phyloP scores from a whole-genome alignment of 2,113 vertebrate species.

The Cnemophilus loriae region DNA sequence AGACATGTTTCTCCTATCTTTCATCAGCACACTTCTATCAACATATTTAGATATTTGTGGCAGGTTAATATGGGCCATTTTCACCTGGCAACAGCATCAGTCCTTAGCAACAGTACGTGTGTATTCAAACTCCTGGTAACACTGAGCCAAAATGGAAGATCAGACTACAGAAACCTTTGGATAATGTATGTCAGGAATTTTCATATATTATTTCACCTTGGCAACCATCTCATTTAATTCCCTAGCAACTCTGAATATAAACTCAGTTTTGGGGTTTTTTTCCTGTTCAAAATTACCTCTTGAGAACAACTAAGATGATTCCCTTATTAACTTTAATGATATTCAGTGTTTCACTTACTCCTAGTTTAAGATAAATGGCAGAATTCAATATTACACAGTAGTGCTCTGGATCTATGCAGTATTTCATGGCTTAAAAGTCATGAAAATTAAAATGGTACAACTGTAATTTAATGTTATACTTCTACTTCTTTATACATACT shows the following conservation, averaged over 20 bases:
- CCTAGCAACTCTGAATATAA: slow-evolving; percentile 39
- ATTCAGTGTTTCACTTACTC: background rate
- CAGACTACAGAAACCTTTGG: slow-evolving; percentile 20
- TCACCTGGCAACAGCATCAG: slow-evolving; percentile 28
- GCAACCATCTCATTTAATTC: slow-evolving; percentile 35
- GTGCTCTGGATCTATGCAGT: background rate
- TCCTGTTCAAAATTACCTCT: background rate
- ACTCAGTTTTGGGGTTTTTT: background rate
- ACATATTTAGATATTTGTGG: slow-evolving; percentile 32
- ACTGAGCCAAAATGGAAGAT: slow-evolving; percentile 45
- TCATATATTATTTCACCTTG: slow-evolving; percentile 38
- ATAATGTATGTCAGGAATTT: slow-evolving; percentile 11
- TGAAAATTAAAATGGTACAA: background rate
- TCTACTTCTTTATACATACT: background rate
- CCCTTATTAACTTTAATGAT: background rate
- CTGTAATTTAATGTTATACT: background rate
- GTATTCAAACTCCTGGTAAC: background rate
- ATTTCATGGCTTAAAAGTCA: background rate
- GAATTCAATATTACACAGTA: background rate
- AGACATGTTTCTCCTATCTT: slow-evolving; percentile 3
- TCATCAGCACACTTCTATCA: background rate
- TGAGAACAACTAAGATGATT: background rate
- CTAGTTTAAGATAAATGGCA: background rate
- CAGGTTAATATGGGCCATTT: slow-evolving; percentile 45
- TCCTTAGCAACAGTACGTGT: background rate